These are phyloP conservation scores for Pelecanoides urinatrix DNA, from an alignment of 2,113 vertebrate genomes.

Conservation along the genomic window DNA sequence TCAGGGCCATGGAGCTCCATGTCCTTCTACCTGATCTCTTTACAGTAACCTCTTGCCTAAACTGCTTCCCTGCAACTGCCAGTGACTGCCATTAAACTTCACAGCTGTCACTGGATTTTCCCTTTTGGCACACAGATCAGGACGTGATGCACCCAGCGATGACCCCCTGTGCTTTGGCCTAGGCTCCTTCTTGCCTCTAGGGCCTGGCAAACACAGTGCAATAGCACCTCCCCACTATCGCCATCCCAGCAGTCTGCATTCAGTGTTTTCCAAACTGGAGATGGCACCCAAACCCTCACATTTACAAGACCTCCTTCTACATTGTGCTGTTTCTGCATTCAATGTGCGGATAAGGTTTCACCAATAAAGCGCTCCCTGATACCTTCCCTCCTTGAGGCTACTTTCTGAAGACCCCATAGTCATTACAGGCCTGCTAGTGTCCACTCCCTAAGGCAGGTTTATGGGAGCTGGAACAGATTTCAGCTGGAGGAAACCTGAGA, in stretches of 20 bases:
- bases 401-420: neutral
- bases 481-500: neutral
- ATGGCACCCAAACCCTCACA: neutral
- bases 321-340: neutral
- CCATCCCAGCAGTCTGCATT: neutral
- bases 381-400: rapidly evolving
- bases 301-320: neutral
- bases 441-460: neutral
- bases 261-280: neutral
- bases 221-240: neutral
- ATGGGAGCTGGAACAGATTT: neutral
- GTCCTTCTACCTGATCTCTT: neutral
- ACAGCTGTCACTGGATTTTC: neutral
- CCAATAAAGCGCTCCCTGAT: neutral
- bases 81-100: neutral
- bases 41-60: neutral
- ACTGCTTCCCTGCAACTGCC: neutral
- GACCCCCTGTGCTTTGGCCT: neutral
- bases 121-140: neutral
- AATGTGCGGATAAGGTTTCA: neutral
- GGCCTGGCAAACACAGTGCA: neutral
- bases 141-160: neutral
- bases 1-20: neutral
- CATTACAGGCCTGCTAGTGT: neutral
- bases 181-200: neutral